Conservation (phyloP, 2,888 invertebrate genomes). For the Epicampocera succincta region DNA sequence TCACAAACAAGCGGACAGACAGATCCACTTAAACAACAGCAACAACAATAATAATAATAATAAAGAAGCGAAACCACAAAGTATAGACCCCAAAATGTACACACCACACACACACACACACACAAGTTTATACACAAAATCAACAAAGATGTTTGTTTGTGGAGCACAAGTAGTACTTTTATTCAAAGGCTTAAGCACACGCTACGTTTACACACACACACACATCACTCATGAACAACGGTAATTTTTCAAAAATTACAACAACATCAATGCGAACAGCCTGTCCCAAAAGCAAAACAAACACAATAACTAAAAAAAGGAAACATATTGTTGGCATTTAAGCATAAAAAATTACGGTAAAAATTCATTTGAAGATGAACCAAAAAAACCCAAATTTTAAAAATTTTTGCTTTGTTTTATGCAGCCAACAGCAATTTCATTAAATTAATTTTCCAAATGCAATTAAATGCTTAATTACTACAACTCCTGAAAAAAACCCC, state of each 20-base stretch:
- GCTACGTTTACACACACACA: constrained; percentile 7
- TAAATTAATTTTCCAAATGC: constrained; percentile 19
- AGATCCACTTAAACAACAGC: constrained; percentile 32
- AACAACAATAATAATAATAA: constrained; percentile 9
- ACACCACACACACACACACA: not conserved
- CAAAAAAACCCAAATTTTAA: not conserved
- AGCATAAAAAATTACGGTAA: constrained; percentile 21
- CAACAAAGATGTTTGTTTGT: constrained; percentile 18
- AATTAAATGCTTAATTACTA: constrained; percentile 40
- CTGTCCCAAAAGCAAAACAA: constrained; percentile 49
- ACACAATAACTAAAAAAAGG: constrained; percentile 66
- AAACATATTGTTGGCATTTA: constrained; percentile 54
- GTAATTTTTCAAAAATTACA: constrained; percentile 67
- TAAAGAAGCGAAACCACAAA: constrained; percentile 51
- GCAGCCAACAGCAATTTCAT: not conserved
- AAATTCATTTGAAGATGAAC: not conserved
- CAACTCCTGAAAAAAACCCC: not conserved
- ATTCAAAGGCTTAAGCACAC: constrained; percentile 55
- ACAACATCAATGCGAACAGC: constrained; percentile 42
- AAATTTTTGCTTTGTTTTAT: constrained; percentile 4
- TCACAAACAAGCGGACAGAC: constrained; percentile 24
- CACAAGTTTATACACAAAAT: not conserved
- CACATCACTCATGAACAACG: constrained; percentile 48
- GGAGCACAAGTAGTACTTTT: constrained; percentile 33
- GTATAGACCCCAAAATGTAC: constrained; percentile 27